Conservation (phyloP, 2,797 vertebrate species). For the Myiotriccus ornatus region DNA sequence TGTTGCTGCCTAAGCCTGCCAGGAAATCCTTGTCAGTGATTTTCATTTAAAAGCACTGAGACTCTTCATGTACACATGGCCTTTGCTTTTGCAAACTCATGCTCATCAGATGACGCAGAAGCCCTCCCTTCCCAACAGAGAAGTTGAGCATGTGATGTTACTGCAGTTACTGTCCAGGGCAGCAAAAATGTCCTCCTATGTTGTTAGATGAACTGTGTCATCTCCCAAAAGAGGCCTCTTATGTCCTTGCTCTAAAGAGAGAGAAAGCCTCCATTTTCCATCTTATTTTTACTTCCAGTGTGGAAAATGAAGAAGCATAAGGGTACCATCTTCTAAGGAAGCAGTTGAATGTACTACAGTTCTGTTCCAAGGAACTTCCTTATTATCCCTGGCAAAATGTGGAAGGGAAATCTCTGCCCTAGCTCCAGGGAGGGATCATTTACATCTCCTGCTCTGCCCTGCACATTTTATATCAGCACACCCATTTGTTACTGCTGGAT, state of each 20-base stretch:
- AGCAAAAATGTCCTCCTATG: not conserved
- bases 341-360: not conserved
- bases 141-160: not conserved
- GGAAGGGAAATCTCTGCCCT: not conserved
- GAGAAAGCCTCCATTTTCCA: not conserved
- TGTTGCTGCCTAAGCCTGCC: not conserved
- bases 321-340: not conserved
- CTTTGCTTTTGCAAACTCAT: not conserved
- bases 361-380: not conserved
- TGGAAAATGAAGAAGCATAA: not conserved
- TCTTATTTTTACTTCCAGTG: not conserved
- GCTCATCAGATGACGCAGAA: not conserved
- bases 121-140: not conserved
- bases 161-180: not conserved
- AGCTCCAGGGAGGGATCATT: not conserved
- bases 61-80: not conserved
- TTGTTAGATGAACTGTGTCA: not conserved
- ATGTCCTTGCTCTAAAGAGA: not conserved
- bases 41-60: not conserved
- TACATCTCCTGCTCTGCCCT: not conserved
- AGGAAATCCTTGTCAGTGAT: not conserved
- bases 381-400: not conserved
- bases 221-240: not conserved
- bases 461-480: not conserved
- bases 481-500: not conserved